Percentiles rank a stretch among this genome's conserved stretches.
phyloP scores from a whole-genome alignment of 2,113 vertebrate species.

The Cephalopholis sonnerati region DNA sequence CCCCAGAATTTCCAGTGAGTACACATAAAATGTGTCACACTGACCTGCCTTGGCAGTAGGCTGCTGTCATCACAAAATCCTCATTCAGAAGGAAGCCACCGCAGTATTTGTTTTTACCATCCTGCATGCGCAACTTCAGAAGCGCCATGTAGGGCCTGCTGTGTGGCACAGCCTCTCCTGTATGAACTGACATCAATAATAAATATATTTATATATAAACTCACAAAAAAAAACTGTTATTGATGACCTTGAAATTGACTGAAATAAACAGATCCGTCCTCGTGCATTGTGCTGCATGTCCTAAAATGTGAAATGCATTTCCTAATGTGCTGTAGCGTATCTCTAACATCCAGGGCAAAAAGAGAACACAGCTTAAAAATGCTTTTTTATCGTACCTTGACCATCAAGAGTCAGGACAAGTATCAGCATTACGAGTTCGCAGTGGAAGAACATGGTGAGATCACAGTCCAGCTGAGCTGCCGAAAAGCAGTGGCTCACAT shows the following conservation, averaged over 20 bases:
- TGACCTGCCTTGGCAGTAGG: conserved; percentile 72
- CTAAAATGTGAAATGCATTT: no score
- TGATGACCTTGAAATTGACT: no score
- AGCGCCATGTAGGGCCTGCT: conserved; percentile 76
- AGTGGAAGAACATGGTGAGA: conserved; percentile 50
- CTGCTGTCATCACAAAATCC: conserved; percentile 78
- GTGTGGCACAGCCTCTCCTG: conserved; percentile 33
- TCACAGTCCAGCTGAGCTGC: conserved; percentile 8
- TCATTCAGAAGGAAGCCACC: conserved; percentile 75
- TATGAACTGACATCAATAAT: conserved; percentile 13
- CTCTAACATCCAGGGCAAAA: not conserved
- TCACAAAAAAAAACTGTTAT: no score
- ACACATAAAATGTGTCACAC: conserved; percentile 3
- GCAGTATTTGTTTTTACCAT: not conserved
- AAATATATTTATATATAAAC: no score
- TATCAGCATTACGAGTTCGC: conserved; percentile 7
- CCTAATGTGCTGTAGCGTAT: not conserved
- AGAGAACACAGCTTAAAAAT: not conserved
- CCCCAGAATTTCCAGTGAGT: no score
- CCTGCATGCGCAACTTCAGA: fast-evolving
- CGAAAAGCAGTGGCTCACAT: not conserved
- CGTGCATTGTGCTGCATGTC: not conserved
- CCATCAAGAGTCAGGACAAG: conserved; percentile 35
- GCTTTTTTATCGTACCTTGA: conserved; percentile 64
- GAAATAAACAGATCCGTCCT: not conserved